A percentile compares a stretch with the other conserved stretches of the same genome.
Conservation (phyloP, 2,797 vertebrate genomes). For the Leptatherina wallacei region DNA sequence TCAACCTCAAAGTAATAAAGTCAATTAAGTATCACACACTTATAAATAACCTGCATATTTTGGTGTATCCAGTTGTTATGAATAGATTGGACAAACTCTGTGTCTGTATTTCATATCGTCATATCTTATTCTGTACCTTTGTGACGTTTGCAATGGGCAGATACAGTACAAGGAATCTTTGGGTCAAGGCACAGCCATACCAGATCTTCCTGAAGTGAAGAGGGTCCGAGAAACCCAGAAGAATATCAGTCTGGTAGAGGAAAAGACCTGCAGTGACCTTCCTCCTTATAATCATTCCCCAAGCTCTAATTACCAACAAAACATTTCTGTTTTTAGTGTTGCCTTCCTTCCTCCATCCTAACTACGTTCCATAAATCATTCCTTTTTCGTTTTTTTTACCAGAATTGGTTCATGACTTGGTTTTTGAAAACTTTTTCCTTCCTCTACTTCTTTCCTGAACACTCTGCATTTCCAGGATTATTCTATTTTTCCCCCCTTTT, state of each 20-base stretch:
- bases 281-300: constrained; percentile 13
- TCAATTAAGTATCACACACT: constrained; percentile 18
- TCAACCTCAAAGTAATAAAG: constrained; percentile 29
- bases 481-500: background rate
- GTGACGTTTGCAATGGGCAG: constrained; percentile 74
- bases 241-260: constrained; percentile 97
- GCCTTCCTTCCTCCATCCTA: constrained; percentile 47
- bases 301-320: constrained; percentile 15
- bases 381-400: constrained; percentile 3
- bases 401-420: constrained; percentile 8
- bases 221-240: constrained; percentile 96
- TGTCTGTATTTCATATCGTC: constrained; percentile 28
- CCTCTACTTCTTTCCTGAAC: background rate
- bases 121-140: constrained; percentile 60
- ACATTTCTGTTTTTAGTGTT: background rate
- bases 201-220: constrained; percentile 96
- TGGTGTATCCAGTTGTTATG: constrained; percentile 9
- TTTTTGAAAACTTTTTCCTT: background rate
- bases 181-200: constrained; percentile 91
- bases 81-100: constrained; percentile 20
- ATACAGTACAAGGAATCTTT: constrained; percentile 95
- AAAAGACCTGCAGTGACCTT: constrained; percentile 44
- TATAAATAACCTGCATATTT: constrained; percentile 7
- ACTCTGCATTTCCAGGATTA: background rate
- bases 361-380: constrained; percentile 39